Evolutionary conservation across 2,113 vertebrate species (phyloP), one percentile per base, ranked within the genome.

Genomic region (Indri indri): DNA sequence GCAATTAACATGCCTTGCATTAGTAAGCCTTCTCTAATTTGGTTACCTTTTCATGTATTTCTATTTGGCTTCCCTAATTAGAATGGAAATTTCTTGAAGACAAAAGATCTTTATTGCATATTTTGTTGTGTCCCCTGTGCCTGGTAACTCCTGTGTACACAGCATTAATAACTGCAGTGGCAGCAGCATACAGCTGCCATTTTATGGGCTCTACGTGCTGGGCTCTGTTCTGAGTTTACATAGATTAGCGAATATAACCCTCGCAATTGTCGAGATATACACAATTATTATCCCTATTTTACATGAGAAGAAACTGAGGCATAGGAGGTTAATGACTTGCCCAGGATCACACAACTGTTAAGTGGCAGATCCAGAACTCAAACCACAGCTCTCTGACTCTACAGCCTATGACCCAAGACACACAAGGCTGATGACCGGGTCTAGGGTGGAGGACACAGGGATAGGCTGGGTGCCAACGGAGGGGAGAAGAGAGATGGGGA

Each of bases 161-260:
- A 12, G 66, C 4, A 12, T 45, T 1, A 5, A 30, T 18, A 27
- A 79, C 11, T 1, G 68, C 16, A 50, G 70, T 11, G 18, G 0
- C 5, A 14, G 30, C 9, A 37, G 65, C 47, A 25, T 7, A 13
- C 23, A 5, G 77, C 1, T 52, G 63, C 5, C 0, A 0, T 1
- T 42, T 20, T 16, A 8, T 4, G 17, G 76, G 61, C 23, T 47
- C 68, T 11, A 0, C 0, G 2, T 8, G 5, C 25, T 2, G n/a
- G 87, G 45, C 70, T 94, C 52, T 40, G 45, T 8, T 45, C 85
- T 47, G 68, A 54, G 54, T 54, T 27, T 6, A 16, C 13, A 17
- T 3, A 27, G 65, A n/a, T 83, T 37, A 61, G 61, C 0, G 1
- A 90, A 13, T 4, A 5, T 0, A 25, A 34, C 32, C 52, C 86